Percentiles rank a stretch among this genome's conserved stretches.
Conservation (phyloP, 1,140 invertebrate genomes). For the Neodiprion pinetum region DNA sequence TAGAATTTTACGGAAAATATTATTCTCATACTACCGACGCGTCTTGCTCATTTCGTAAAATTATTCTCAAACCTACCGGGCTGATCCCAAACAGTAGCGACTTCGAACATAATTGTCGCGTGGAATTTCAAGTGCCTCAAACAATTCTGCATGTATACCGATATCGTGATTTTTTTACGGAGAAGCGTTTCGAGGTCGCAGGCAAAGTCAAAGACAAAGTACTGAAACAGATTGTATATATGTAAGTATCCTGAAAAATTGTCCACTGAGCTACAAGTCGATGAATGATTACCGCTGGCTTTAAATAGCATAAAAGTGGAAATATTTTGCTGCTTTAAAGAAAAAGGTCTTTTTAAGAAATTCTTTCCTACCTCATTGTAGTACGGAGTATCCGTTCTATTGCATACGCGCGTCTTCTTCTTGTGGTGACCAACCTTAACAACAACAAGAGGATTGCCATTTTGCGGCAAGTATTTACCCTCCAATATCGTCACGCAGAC, state of each 20-base stretch:
- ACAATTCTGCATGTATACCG: slow-evolving; percentile 48
- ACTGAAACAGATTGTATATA: slow-evolving; percentile 55
- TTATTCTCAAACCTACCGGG: slow-evolving; percentile 61
- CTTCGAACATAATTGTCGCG: slow-evolving; percentile 64
- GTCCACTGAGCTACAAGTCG: slow-evolving; percentile 8
- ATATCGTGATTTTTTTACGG: slow-evolving; percentile 50
- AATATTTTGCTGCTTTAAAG: background rate
- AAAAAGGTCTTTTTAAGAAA: no score
- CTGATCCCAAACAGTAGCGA: slow-evolving; percentile 74
- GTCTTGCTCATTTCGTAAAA: slow-evolving; percentile 16
- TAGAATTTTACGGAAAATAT: background rate
- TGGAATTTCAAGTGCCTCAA: slow-evolving; percentile 51
- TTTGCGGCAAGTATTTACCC: slow-evolving; percentile 60
- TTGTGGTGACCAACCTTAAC: slow-evolving; percentile 65
- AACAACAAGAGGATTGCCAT: slow-evolving; percentile 65
- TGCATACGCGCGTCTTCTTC: slow-evolving; percentile 60
- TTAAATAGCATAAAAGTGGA: background rate
- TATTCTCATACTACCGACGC: slow-evolving; percentile 12
- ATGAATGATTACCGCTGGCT: slow-evolving; percentile 8
- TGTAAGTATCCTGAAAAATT: slow-evolving; percentile 40
- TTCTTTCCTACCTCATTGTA: slow-evolving; percentile 65
- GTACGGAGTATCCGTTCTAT: slow-evolving; percentile 65
- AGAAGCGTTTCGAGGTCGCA: slow-evolving; percentile 47
- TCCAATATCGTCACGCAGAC: slow-evolving; percentile 64
- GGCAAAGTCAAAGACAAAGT: slow-evolving; percentile 52